Conservation (phyloP, 2,888 invertebrate genomes). For the Amphimallon solstitiale region DNA sequence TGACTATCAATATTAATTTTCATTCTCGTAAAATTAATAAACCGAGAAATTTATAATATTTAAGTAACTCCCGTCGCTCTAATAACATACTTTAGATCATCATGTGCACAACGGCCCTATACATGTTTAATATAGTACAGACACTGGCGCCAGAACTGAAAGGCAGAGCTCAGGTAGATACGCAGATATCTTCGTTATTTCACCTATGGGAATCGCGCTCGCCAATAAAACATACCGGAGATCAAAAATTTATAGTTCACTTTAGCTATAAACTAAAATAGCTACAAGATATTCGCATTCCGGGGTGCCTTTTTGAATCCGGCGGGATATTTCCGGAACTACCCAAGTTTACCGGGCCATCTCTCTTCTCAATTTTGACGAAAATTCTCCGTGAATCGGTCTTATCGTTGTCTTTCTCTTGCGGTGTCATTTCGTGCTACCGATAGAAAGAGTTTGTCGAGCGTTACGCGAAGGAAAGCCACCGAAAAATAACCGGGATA, state of each 20-base stretch:
- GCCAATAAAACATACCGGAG: constrained; percentile 60
- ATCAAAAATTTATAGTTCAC: constrained; percentile 58
- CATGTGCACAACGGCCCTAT: background rate
- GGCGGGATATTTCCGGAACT: constrained; percentile 47
- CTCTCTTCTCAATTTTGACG: constrained; percentile 1
- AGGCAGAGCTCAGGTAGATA: background rate
- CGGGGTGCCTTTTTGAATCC: constrained; percentile 54
- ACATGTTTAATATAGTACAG: background rate
- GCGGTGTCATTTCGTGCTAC: background rate
- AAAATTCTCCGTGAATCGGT: background rate
- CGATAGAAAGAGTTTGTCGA: constrained; percentile 12
- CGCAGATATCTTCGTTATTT: constrained; percentile 50
- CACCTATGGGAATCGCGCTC: constrained; percentile 54
- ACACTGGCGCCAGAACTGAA: background rate
- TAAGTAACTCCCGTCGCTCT: too few species aligned
- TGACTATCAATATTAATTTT: too few species aligned
- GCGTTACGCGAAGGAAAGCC: constrained; percentile 39
- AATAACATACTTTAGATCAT: too few species aligned
- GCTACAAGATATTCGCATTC: constrained; percentile 56
- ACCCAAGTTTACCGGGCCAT: constrained; percentile 36
- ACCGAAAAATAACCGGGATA: constrained; percentile 46
- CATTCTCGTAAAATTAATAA: too few species aligned
- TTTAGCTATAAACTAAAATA: constrained; percentile 59
- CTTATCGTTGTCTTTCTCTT: constrained; percentile 35
- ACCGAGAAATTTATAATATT: too few species aligned